Evolutionary conservation across 2,113 vertebrate genomes (phyloP), one percentile per base, ranked within the genome.

Genomic region (Podocnemis expansa): DNA sequence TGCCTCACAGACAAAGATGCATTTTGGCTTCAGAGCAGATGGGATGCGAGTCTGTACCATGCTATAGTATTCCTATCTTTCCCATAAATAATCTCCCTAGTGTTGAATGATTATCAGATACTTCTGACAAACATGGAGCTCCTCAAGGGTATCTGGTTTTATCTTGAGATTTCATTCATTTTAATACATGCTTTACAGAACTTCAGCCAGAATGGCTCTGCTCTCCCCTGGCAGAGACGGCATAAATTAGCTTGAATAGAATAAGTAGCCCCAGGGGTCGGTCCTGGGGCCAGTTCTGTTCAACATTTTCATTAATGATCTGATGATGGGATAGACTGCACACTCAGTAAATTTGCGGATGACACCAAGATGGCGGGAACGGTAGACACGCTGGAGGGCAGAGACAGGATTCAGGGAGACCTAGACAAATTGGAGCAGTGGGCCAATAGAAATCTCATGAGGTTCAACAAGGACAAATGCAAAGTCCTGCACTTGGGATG

Each of bases 61-160:
- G 27, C 41, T 43, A 45, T 11, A 76, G 41, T 6, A 45, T 25
- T 22, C 58, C 34, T 0, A 0, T 51, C 78, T 79, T 82, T 43
- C 76, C 43, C 54, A 80, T 55, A 73, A 47, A 45, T 75, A 93
- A 17, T 87, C 11, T 60, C 73, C 86, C n/a, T 80, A 45, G 82
- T 88, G 45, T 41, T 41, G 22, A 90, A 29, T 73, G 58, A 82
- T 85, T 93, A 73, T 43, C 41, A 24, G 6, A 43, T 34, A 87
- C 25, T 14, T 88, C 41, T 34, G 89, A 90, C 52, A 88, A 43
- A 13, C 82, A 54, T 25, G 89, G 17, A 91, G 93, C 14, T 93
- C 16, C 88, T 92, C 24, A 85, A 84, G 47, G 24, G 51, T n/a
- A 84, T 56, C 22, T 31, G 13, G 14, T 58, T 47, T 47, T 8